phyloP scores from a whole-genome alignment of 1,140 invertebrate genomes.

The Eurosta solidaginis region DNA sequence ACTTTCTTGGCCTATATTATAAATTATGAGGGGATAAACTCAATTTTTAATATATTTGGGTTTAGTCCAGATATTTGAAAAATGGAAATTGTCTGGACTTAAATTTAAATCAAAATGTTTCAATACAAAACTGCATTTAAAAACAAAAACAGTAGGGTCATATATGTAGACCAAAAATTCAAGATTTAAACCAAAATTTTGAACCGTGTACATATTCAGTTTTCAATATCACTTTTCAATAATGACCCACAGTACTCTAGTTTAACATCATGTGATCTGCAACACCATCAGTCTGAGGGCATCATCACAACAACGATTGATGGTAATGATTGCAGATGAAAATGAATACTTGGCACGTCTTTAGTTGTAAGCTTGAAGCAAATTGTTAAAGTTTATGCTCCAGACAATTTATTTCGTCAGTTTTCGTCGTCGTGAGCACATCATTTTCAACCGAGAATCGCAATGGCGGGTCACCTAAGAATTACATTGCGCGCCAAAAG shows the following conservation, averaged over 20 bases:
- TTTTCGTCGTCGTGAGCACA: constrained; percentile 21
- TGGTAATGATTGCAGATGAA: not conserved
- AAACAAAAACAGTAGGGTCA: too few species aligned
- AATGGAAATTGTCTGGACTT: too few species aligned
- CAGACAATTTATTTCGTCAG: not conserved
- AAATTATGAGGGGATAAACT: too few species aligned
- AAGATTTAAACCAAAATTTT: too few species aligned
- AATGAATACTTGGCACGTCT: not conserved
- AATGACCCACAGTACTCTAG: not conserved
- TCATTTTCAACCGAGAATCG: not conserved
- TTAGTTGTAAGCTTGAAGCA: not conserved
- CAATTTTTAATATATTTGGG: too few species aligned
- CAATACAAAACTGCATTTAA: too few species aligned
- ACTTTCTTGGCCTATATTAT: too few species aligned
- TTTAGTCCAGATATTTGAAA: too few species aligned
- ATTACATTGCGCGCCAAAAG: too few species aligned
- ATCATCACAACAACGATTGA: not conserved
- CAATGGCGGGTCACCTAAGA: not conserved
- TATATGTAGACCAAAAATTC: too few species aligned
- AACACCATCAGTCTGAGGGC: not conserved
- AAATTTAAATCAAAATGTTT: too few species aligned
- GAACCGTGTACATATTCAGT: too few species aligned
- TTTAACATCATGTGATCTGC: not conserved
- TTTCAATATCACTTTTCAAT: not conserved
- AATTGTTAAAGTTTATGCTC: not conserved